A percentile compares a stretch with the other conserved stretches of the same genome.
These are phyloP conservation scores for Origma solitaria DNA, from an alignment of 2,113 vertebrate species.

Conservation along the genomic window DNA sequence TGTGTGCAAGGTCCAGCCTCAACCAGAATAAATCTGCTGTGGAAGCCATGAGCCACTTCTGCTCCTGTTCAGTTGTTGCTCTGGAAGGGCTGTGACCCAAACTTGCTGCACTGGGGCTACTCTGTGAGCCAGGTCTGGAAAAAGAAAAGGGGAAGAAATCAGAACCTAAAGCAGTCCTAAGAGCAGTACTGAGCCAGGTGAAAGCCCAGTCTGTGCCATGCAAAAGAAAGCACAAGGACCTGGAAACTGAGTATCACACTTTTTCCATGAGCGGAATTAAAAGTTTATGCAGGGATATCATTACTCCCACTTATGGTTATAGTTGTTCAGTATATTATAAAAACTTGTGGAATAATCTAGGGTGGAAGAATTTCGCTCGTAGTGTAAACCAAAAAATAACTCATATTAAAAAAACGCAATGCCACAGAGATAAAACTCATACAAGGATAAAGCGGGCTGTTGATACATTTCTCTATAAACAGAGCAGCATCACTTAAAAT, in stretches of 20 bases:
- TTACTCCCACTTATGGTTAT: neutral
- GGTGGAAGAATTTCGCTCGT: neutral
- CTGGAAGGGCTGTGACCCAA: rapidly evolving
- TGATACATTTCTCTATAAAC: neutral
- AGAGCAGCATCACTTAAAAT: neutral
- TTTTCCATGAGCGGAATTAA: neutral
- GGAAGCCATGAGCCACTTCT: neutral
- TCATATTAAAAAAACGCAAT: neutral
- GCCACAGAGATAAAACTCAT: neutral
- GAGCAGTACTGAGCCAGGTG: neutral
- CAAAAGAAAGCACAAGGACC: neutral
- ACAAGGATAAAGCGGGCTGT: neutral
- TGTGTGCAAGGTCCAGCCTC: neutral
- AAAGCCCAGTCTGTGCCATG: neutral
- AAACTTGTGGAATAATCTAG: neutral
- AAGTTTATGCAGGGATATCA: neutral
- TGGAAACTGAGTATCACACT: neutral
- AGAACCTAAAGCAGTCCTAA: neutral
- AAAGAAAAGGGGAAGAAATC: neutral
- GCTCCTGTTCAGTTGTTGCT: neutral
- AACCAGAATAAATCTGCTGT: neutral
- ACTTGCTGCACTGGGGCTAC: neutral
- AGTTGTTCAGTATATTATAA: neutral
- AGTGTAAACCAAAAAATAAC: neutral
- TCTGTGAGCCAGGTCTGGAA: neutral